Evolutionary conservation across 2,888 invertebrate species (phyloP).

Genomic region (Brachyptera risi): DNA sequence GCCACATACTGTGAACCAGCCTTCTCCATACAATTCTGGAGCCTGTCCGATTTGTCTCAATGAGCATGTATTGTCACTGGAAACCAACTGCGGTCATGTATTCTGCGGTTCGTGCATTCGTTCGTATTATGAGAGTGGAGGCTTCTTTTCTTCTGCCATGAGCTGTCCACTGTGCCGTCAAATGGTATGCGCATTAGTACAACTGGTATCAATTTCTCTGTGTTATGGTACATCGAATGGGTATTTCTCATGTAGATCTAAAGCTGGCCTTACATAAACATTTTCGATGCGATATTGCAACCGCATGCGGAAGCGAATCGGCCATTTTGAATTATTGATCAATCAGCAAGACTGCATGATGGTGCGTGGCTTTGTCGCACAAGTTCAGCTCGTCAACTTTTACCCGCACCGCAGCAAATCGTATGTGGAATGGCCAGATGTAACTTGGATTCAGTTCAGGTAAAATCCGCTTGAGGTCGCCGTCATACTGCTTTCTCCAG

Average conservation of each 20-base stretch:
- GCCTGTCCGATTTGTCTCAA: constrained; percentile 29
- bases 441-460: too few relatives aligned
- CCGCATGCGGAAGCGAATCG: too few relatives aligned
- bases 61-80: constrained; percentile 22
- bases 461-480: too few relatives aligned
- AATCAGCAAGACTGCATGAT: background rate
- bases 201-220: too few relatives aligned
- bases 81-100: constrained; percentile 32
- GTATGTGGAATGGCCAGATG: too few relatives aligned
- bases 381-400: too few relatives aligned
- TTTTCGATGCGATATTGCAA: too few relatives aligned
- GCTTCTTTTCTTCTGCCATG: constrained; percentile 19
- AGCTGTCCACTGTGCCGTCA: constrained; percentile 32
- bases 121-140: constrained; percentile 19
- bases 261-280: too few relatives aligned
- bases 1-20: background rate
- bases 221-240: too few relatives aligned
- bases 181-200: constrained; percentile 31
- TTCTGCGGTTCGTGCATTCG: constrained; percentile 30
- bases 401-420: too few relatives aligned
- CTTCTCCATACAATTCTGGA: constrained; percentile 20
- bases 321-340: background rate
- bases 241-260: too few relatives aligned
- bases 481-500: too few relatives aligned
- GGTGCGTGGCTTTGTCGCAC: background rate